Evolutionary conservation across 2,113 vertebrate species (phyloP).

Genomic region (Microtus montanus): DNA sequence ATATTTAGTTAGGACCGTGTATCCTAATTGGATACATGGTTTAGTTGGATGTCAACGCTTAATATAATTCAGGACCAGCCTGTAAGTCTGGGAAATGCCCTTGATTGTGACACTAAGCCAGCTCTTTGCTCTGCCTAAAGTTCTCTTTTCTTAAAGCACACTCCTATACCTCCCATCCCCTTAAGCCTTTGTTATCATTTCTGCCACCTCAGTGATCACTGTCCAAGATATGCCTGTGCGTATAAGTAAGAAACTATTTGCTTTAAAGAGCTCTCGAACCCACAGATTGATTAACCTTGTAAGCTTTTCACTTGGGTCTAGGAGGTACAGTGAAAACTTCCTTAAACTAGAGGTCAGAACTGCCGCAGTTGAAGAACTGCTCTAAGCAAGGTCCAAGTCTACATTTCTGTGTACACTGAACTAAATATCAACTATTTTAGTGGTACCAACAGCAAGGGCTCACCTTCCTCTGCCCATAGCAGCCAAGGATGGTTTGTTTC

Average conservation of each 20-base stretch:
- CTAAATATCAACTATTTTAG: not conserved
- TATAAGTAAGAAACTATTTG: not conserved
- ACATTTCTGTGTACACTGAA: slow-evolving; percentile 31
- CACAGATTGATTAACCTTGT: slow-evolving; percentile 1
- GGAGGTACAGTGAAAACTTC: slow-evolving; percentile 3
- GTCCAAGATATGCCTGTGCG: not conserved
- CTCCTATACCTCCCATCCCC: not conserved
- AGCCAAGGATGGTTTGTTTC: not conserved
- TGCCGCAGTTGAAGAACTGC: not conserved
- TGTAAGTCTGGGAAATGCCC: not conserved
- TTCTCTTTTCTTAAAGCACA: not conserved
- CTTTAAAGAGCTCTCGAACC: not conserved
- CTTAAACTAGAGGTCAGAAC: not conserved
- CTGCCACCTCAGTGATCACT: not conserved
- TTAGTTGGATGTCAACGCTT: not conserved
- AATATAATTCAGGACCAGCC: not conserved
- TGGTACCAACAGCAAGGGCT: not conserved
- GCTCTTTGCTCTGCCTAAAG: not conserved
- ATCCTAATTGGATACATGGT: too few relatives aligned
- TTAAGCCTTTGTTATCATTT: slow-evolving; percentile 23
- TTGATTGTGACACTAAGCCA: not conserved
- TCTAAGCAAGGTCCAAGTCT: not conserved
- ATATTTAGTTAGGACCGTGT: slow-evolving; percentile 14
- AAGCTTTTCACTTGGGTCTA: slow-evolving; percentile 29
- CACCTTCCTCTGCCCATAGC: not conserved